These are phyloP conservation scores for Telenomus remus DNA, from an alignment of 1,140 invertebrate species.

Conservation along the genomic window DNA sequence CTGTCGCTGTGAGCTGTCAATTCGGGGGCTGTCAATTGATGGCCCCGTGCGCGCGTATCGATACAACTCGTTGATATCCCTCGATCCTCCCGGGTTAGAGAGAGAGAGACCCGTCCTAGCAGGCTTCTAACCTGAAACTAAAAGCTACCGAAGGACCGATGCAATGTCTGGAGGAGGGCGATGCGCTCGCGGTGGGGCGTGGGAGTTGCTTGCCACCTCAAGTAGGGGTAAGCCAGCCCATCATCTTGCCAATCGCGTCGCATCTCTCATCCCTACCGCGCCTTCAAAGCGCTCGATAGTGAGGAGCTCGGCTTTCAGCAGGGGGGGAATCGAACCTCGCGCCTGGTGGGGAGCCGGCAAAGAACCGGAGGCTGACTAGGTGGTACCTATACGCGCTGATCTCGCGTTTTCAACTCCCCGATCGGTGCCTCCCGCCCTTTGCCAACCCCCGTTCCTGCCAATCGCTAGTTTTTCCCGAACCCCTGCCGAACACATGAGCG, in stretches of 20 bases:
- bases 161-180: slow-evolving; percentile 73
- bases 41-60: slow-evolving; percentile 18
- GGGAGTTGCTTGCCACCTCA: slow-evolving; percentile 50
- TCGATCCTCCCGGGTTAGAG: slow-evolving; percentile 64
- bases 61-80: slow-evolving; percentile 37
- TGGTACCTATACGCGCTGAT: slow-evolving; percentile 68
- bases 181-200: slow-evolving; percentile 62
- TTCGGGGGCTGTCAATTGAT: too few relatives aligned
- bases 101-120: slow-evolving; percentile 75
- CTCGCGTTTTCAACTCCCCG: slow-evolving; percentile 72
- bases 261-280: slow-evolving; percentile 51
- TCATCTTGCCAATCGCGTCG: slow-evolving; percentile 60
- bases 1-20: slow-evolving; percentile 2
- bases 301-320: slow-evolving; percentile 38
- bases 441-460: slow-evolving; percentile 72
- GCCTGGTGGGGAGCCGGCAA: slow-evolving; percentile 60
- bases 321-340: slow-evolving; percentile 20
- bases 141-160: slow-evolving; percentile 75
- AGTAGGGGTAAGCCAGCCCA: slow-evolving; percentile 68
- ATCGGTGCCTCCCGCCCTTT: slow-evolving; percentile 69
- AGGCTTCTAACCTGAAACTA: slow-evolving; percentile 77
- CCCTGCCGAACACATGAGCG: slow-evolving; percentile 56
- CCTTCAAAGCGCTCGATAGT: slow-evolving; percentile 54
- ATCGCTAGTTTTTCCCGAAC: slow-evolving; percentile 68
- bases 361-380: slow-evolving; percentile 74